Conservation (phyloP, 1,140 invertebrate species). For the Andricus grossulariae region DNA sequence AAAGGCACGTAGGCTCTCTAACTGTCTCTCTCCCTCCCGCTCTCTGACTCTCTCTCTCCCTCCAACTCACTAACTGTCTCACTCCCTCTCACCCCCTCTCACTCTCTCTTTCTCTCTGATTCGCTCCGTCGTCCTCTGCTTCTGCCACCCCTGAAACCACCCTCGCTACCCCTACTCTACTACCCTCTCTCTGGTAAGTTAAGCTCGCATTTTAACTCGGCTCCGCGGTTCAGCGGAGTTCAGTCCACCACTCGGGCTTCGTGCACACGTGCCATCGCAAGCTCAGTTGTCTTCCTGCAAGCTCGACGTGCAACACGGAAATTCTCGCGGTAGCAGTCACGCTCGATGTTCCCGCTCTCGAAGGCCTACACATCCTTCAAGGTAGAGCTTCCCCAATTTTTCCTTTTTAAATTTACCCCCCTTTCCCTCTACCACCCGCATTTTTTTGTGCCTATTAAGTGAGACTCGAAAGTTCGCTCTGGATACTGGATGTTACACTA, state of each 20-base stretch:
- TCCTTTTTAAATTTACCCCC: slow-evolving; percentile 43
- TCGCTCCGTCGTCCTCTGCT: slow-evolving; percentile 42
- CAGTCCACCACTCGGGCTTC: slow-evolving; percentile 69
- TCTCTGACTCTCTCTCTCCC: slow-evolving; percentile 44
- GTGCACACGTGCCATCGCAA: slow-evolving; percentile 62
- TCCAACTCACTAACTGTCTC: slow-evolving; percentile 44
- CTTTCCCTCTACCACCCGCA: neutral
- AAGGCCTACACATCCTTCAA: slow-evolving; percentile 40
- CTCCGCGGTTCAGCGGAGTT: slow-evolving; percentile 68
- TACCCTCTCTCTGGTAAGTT: slow-evolving; percentile 62
- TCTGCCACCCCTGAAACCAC: slow-evolving; percentile 47
- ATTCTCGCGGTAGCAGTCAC: slow-evolving; percentile 38
- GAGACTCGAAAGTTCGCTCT: too few relatives aligned
- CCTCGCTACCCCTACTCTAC: slow-evolving; percentile 48
- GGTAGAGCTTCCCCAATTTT: slow-evolving; percentile 42
- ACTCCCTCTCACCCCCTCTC: slow-evolving; percentile 40
- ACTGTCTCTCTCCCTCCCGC: slow-evolving; percentile 46
- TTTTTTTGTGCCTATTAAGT: too few relatives aligned
- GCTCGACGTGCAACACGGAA: slow-evolving; percentile 50
- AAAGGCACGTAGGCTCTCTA: slow-evolving; percentile 48
- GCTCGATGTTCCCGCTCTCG: slow-evolving; percentile 37
- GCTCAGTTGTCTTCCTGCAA: slow-evolving; percentile 43
- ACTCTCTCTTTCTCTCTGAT: slow-evolving; percentile 26
- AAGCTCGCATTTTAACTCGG: slow-evolving; percentile 52
- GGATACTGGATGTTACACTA: too few relatives aligned